Evolutionary conservation across 2,797 vertebrate genomes (phyloP).

Genomic region (Acrossocheilus fasciatus): DNA sequence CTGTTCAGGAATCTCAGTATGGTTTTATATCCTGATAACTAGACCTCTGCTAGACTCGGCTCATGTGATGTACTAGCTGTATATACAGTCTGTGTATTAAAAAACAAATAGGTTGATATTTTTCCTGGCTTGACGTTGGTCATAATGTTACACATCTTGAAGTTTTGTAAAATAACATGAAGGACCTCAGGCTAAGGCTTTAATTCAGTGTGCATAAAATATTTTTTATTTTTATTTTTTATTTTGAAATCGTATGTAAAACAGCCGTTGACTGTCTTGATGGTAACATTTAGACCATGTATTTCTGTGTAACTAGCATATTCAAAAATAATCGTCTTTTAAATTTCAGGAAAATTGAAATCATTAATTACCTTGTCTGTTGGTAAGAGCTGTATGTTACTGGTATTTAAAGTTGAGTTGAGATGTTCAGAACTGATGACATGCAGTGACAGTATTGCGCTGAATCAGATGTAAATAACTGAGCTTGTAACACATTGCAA

Average conservation of each 20-base stretch:
- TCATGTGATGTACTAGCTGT: not conserved
- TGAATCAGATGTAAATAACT: not conserved
- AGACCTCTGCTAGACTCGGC: not conserved
- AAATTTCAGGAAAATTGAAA: not conserved
- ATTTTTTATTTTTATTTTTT: not conserved
- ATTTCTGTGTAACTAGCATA: no score
- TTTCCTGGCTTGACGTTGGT: not conserved
- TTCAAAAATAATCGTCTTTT: not conserved
- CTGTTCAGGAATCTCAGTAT: not conserved
- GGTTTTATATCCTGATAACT: not conserved
- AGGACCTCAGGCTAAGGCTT: not conserved
- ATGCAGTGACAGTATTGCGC: not conserved
- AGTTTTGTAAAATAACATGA: not conserved
- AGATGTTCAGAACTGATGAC: not conserved
- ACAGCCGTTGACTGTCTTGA: not conserved
- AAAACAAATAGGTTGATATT: not conserved
- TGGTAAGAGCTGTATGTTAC: not conserved
- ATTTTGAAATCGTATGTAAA: not conserved
- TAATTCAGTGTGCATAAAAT: not conserved
- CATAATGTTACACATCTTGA: not conserved
- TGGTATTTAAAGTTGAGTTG: not conserved
- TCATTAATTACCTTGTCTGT: not conserved
- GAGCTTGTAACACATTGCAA: not conserved
- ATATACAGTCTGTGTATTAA: constrained; percentile 8
- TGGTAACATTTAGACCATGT: not conserved